Evolutionary conservation across 2,113 vertebrate genomes (phyloP).

Genomic region (Cairina moschata): DNA sequence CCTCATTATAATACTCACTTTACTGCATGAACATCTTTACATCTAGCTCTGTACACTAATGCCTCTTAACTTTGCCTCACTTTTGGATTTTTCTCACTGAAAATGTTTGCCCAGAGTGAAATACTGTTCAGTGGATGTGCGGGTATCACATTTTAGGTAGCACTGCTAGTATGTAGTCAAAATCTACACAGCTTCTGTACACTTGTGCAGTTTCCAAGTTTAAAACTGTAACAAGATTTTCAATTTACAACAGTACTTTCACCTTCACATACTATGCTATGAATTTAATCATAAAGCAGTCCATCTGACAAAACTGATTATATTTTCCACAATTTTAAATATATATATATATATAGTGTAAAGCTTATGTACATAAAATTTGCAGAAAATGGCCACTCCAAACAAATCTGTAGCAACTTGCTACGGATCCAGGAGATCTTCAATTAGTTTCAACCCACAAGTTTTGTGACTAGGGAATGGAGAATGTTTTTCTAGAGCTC

Average conservation of each 20-base stretch:
- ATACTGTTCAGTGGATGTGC: background rate
- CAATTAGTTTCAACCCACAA: background rate
- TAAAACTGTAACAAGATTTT: background rate
- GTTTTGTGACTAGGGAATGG: background rate
- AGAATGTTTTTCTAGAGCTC: background rate
- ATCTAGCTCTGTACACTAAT: background rate
- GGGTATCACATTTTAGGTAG: background rate
- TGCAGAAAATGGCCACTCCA: background rate
- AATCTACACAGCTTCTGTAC: background rate
- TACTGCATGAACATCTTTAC: background rate
- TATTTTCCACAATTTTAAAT: background rate
- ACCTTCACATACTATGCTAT: background rate
- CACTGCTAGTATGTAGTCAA: background rate
- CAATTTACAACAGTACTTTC: background rate
- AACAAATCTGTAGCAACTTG: background rate
- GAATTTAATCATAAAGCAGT: background rate
- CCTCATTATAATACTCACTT: background rate
- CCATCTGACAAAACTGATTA: background rate
- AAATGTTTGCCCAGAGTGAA: background rate
- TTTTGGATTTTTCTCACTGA: background rate
- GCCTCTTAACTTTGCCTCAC: background rate
- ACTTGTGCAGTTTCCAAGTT: background rate
- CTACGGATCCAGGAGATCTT: background rate
- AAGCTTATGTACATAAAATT: background rate
- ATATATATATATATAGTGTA: background rate